Percentiles rank a stretch among this genome's conserved stretches.
Conservation (phyloP, 2,888 invertebrate genomes). For the Coecobrya sp. region DNA sequence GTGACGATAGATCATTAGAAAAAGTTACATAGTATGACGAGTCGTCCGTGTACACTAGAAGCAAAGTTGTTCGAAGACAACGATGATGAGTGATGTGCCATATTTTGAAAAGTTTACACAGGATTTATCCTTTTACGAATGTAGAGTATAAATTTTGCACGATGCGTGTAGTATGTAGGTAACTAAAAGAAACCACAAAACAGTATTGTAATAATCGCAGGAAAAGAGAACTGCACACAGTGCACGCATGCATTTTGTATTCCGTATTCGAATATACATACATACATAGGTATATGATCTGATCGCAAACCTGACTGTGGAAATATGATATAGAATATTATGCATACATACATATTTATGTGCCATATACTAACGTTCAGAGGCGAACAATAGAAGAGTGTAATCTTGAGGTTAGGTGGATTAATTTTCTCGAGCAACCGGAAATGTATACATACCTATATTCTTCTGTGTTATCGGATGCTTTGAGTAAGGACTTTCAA, state of each 20-base stretch:
- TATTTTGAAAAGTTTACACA: neutral
- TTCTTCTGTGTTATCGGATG: constrained; percentile 51
- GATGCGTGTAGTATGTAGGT: neutral
- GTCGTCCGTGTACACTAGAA: neutral
- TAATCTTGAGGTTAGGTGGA: neutral
- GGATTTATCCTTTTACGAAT: neutral
- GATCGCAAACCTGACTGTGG: no score
- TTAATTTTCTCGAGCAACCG: constrained; percentile 63
- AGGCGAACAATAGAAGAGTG: neutral
- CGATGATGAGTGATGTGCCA: neutral
- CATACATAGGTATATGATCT: no score
- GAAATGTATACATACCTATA: constrained; percentile 65
- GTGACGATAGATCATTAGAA: constrained; percentile 68
- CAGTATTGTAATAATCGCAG: constrained; percentile 10
- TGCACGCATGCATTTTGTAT: constrained; percentile 33
- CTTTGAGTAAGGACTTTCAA: neutral
- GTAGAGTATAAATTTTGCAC: no score
- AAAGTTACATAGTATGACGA: constrained; percentile 52
- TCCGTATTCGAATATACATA: neutral
- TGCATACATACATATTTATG: neutral
- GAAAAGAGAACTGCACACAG: constrained; percentile 26
- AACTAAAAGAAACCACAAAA: constrained; percentile 45
- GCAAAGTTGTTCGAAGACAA: neutral
- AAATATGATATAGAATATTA: neutral
- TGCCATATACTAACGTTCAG: neutral